Evolutionary conservation across 2,888 invertebrate species (phyloP).

Genomic region (Endotricha flammealis): DNA sequence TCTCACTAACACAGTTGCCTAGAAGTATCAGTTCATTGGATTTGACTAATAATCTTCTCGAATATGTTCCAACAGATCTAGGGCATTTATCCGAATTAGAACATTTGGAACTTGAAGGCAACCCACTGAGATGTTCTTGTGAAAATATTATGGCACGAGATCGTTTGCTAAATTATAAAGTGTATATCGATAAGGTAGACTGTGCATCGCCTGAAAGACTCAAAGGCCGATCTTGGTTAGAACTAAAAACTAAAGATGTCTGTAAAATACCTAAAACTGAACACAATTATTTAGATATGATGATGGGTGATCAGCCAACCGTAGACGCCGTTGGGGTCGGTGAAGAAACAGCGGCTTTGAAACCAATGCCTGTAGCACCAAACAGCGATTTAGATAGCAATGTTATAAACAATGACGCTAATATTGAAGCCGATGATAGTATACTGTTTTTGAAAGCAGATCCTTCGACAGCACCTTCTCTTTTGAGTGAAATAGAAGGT

Average conservation of each 20-base stretch:
- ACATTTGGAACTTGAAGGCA: slow-evolving; percentile 81
- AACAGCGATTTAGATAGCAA: slow-evolving; percentile 59
- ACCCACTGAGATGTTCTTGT: slow-evolving; percentile 85
- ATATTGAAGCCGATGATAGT: slow-evolving; percentile 59
- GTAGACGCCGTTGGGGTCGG: slow-evolving; percentile 56
- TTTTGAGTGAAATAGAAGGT: slow-evolving; percentile 50
- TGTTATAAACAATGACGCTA: slow-evolving; percentile 46
- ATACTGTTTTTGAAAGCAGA: slow-evolving; percentile 57
- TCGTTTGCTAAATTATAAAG: slow-evolving; percentile 71
- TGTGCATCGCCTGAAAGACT: slow-evolving; percentile 76
- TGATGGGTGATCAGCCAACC: slow-evolving; percentile 82
- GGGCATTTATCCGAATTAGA: slow-evolving; percentile 74
- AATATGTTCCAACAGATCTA: slow-evolving; percentile 79
- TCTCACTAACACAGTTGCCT: slow-evolving; percentile 75
- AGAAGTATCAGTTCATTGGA: slow-evolving; percentile 79
- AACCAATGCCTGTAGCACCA: slow-evolving; percentile 54
- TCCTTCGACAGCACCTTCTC: slow-evolving; percentile 33
- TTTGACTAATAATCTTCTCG: slow-evolving; percentile 80
- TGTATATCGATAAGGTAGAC: slow-evolving; percentile 74
- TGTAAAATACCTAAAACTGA: slow-evolving; percentile 64
- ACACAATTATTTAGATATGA: slow-evolving; percentile 70
- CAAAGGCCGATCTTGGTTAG: slow-evolving; percentile 75
- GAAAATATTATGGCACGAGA: slow-evolving; percentile 81
- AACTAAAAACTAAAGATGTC: slow-evolving; percentile 75
- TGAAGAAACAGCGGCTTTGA: slow-evolving; percentile 54